A percentile compares a stretch with the other conserved stretches of the same genome.
phyloP scores from a whole-genome alignment of 1,140 invertebrate genomes.

The Drosophila albomicans region DNA sequence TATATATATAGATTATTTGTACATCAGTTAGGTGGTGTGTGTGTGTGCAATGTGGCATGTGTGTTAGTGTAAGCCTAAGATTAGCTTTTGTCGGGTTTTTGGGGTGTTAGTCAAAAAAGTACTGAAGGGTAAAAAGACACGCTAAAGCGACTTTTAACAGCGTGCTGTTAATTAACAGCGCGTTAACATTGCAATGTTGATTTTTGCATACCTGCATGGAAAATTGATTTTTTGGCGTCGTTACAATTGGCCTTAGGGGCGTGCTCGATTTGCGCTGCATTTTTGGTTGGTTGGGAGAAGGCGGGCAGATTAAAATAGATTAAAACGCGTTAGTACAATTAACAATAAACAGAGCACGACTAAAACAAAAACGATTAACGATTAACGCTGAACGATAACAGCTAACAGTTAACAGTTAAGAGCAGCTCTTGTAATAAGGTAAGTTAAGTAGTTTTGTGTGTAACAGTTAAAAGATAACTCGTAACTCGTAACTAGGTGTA shows the following conservation, averaged over 20 bases:
- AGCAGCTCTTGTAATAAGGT: slow-evolving; percentile 1
- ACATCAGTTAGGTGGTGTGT: slow-evolving; percentile 32
- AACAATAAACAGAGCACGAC: slow-evolving; percentile 33
- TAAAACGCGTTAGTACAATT: slow-evolving; percentile 67
- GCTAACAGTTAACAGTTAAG: slow-evolving; percentile 31
- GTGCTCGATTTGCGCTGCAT: slow-evolving; percentile 82
- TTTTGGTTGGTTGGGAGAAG: slow-evolving; percentile 2
- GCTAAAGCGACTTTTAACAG: slow-evolving; percentile 43
- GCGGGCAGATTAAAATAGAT: slow-evolving; percentile 46
- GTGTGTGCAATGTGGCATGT: slow-evolving; percentile 36
- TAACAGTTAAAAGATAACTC: slow-evolving; percentile 26
- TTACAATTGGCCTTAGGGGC: slow-evolving; percentile 72
- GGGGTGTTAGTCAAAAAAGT: slow-evolving; percentile 19
- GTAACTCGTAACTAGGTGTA: slow-evolving; percentile 19
- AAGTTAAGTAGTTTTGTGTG: neutral
- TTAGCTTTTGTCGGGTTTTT: slow-evolving; percentile 30
- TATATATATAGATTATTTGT: slow-evolving; percentile 37
- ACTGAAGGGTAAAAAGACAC: slow-evolving; percentile 1
- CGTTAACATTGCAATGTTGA: slow-evolving; percentile 24
- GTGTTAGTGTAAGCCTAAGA: slow-evolving; percentile 65
- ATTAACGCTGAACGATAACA: slow-evolving; percentile 20
- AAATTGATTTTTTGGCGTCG: slow-evolving; percentile 83
- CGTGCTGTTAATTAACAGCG: slow-evolving; percentile 64
- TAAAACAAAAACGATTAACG: slow-evolving; percentile 14
- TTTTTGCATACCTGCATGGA: slow-evolving; percentile 84